phyloP scores from a whole-genome alignment of 2,888 invertebrate species.

The Amaurobius ferox region DNA sequence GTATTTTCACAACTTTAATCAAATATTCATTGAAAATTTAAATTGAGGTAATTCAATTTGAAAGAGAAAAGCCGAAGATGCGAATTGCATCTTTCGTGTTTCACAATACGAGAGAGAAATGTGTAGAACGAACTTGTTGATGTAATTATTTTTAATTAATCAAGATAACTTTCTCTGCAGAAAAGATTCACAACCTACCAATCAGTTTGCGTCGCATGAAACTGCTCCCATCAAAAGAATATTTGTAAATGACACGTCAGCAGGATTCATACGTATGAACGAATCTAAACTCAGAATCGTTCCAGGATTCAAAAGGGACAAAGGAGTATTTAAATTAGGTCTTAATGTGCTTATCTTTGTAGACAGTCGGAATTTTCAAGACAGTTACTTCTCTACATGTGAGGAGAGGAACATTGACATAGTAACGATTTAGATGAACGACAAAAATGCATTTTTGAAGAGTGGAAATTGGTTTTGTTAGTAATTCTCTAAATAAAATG shows the following conservation, averaged over 20 bases:
- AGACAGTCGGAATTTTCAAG: not conserved
- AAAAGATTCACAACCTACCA: too few species aligned
- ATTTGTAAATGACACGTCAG: not conserved
- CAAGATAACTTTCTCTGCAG: too few species aligned
- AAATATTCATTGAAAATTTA: too few species aligned
- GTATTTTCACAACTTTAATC: too few species aligned
- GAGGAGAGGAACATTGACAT: not conserved
- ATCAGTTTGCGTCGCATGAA: too few species aligned
- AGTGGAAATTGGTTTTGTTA: not conserved
- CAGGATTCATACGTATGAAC: not conserved
- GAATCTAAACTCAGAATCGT: not conserved
- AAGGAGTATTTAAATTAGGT: constrained; percentile 6
- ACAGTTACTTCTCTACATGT: not conserved
- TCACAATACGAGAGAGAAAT: too few species aligned
- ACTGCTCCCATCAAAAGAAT: constrained; percentile 3
- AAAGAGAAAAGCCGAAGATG: too few species aligned
- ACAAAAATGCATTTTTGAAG: not conserved
- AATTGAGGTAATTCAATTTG: too few species aligned
- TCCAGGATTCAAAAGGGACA: not conserved
- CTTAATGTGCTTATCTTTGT: not conserved
- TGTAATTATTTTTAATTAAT: too few species aligned
- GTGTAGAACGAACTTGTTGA: too few species aligned
- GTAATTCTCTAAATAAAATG: too few species aligned
- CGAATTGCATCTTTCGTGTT: too few species aligned
- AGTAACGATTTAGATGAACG: not conserved